Evolutionary conservation across 2,113 vertebrate species (phyloP), one percentile per base, ranked within the genome.

Genomic region (Chaenocephalus aceratus): DNA sequence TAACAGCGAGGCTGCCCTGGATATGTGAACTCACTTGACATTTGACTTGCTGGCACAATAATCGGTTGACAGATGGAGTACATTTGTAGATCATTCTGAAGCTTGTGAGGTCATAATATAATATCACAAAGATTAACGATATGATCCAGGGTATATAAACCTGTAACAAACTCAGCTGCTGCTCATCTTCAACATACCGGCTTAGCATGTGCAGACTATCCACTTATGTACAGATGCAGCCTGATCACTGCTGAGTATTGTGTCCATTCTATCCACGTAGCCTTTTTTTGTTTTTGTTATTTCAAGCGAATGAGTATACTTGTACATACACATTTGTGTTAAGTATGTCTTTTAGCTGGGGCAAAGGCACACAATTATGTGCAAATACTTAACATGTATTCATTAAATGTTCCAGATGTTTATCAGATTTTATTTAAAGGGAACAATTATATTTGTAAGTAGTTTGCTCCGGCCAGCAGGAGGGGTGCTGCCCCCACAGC

Each of bases 151-250:
- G 36, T 36, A 58, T 51, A 45, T n/a, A 44, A 15, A 56, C 15
- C 57, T 69, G 15, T 26, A 18, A 57, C 26, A 76, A 82, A 51
- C 36, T 67, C 36, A 30, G 46, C 65, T 36, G 44, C 26, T 49
- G 59, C 15, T 64, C 2, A 23, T n/a, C 14, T 36, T 66, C 14
- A 48, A 49, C 10, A 44, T 4, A 34, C 16, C 46, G 5, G 6
- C 41, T 48, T 44, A 23, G 12, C 26, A 69, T 7, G 8, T 62
- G 3, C 8, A 4, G 49, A 7, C 52, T 59, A 6, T 48, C 2
- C 2, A 51, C 26, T 41, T 18, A 51, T 65, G 21, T 49, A 49
- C 23, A 30, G 23, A 30, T 49, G 53, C 14, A 16, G 53, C 2
- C 3, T 44, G 12, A 44, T 9, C 11, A 23, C 12, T 6, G 10